phyloP scores from a whole-genome alignment of 2,797 vertebrate genomes.

The Staurois parvus region DNA sequence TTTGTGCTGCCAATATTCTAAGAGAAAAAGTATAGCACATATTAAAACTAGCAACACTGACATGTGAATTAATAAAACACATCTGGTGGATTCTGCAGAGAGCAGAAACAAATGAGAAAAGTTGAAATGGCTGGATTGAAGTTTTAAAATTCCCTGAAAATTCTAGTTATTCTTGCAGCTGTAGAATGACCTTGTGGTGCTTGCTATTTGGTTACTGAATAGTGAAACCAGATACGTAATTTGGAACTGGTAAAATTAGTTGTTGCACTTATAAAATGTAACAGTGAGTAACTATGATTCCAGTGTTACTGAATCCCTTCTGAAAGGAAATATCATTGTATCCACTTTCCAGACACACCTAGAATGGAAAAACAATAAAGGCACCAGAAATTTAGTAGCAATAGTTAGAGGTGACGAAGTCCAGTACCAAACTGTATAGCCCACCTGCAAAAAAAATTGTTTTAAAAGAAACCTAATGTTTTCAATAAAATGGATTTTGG shows the following conservation, averaged over 20 bases:
- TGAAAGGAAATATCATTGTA: not conserved
- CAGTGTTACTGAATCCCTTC: not conserved
- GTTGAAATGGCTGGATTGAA: constrained; percentile 9
- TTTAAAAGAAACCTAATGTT: too few species aligned
- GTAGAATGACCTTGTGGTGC: constrained; percentile 18
- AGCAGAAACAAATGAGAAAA: constrained; percentile 16
- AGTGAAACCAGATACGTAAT: constrained; percentile 8
- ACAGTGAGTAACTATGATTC: not conserved
- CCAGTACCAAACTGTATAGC: too few species aligned
- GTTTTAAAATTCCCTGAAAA: constrained; percentile 5
- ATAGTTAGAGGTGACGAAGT: too few species aligned
- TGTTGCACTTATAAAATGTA: not conserved
- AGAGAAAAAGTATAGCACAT: constrained; percentile 30
- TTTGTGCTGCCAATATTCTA: constrained; percentile 41
- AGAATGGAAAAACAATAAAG: not conserved
- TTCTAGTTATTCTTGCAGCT: constrained; percentile 25
- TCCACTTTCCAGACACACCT: not conserved
- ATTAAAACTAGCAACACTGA: constrained; percentile 54
- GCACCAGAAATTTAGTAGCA: not conserved
- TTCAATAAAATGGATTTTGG: too few species aligned
- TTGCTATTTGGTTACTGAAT: constrained; percentile 1
- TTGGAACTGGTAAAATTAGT: not conserved
- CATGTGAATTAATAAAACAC: constrained; percentile 53
- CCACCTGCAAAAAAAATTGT: too few species aligned
- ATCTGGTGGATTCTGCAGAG: constrained; percentile 32